Evolutionary conservation across 2,797 vertebrate genomes (phyloP), one percentile per base, ranked within the genome.

Genomic region (Hylomyscus alleni): DNA sequence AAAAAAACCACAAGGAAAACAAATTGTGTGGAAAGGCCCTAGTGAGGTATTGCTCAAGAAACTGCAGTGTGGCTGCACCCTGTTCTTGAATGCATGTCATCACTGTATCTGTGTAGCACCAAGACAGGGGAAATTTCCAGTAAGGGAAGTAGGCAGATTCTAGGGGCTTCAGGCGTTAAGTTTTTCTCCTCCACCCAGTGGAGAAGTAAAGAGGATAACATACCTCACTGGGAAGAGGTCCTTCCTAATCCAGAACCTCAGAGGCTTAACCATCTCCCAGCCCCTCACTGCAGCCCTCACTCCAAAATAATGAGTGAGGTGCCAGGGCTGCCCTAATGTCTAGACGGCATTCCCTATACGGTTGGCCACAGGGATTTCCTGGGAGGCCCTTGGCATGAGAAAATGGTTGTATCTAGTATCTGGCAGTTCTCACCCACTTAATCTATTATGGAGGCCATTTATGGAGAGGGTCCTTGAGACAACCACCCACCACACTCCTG

Each of bases 171-270:
- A 84, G 80, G 69, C 26, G 40, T 69, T 58, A 37, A 47, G 37
- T 47, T 93, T 95, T 94, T 85, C 65, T 34, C 14, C 50, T 12
- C 90, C 56, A 80, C 81, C 87, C 76, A 78, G 1, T 47, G 77
- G 85, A 94, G 94, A 97, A 50, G n/a, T 47, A 75, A 75, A 90
- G 89, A 62, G 15, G 52, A 20, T 77, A 22, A 65, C 40, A 72
- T 37, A 73, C 40, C 22, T 56, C 24, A 2, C 8, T 29, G 24
- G 58, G 81, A 47, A 85, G 34, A 85, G 62, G 54, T 17, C 56
- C 72, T 65, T 73, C 54, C 14, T 10, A 37, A 2, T 13, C 8
- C 54, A 26, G 93, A 69, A 31, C 29, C 40, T 77, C 37, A 19
- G 8, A 47, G n/a, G 26, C 24, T 67, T 60, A 15, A 29, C 52